Base-by-base conservation (phyloP, 1,140 invertebrate genomes). In the Drosophila pallidifrons region DNA sequence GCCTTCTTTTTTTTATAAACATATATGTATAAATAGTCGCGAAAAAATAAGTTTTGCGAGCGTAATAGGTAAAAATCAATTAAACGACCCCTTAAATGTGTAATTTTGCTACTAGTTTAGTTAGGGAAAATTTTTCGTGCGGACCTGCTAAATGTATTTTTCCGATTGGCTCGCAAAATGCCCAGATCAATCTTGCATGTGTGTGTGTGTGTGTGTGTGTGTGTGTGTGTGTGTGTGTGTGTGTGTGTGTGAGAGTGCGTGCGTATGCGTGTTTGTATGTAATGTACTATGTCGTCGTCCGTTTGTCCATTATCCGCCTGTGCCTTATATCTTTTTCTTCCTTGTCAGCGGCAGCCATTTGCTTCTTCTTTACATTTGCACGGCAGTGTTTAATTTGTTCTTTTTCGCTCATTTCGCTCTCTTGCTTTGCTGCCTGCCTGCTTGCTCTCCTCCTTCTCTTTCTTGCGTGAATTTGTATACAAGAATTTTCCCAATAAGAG, bases 261-360 rank as follows among this genome's bases (percentile, higher is more conserved):
- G 16, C 32, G 38, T 55, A 47, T 46, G 41, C 61, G 41, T 30
- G 30, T 32, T 15, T 15, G 35, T 54, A 16, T 47, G 30, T 38
- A 38, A 16, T 47, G 30, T 38, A 38, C 6, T 32, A 15, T 25
- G 32, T 52, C 57, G 47, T 32, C 32, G 68, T 63, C 55, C 46
- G 30, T 75, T 49, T 41, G 66, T 75, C 72, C 85, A 82, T 82
- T 87, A 87, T 83, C 77, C 79, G 77, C 69, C 81, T 51, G 69
- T 82, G 77, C 81, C 82, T 83, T 78, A 60, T 75, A 79, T 87
- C 77, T 68, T 83, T 82, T 87, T 87, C 85, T 89, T 87, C 83
- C 83, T 87, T 87, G 77, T 77, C 76, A 88, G 77, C 64, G 82
- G 83, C 83, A 68, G 82, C 82, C 82, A 86, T 86, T 86, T 87